phyloP scores from a whole-genome alignment of 2,113 vertebrate species.

The Falco punctatus region DNA sequence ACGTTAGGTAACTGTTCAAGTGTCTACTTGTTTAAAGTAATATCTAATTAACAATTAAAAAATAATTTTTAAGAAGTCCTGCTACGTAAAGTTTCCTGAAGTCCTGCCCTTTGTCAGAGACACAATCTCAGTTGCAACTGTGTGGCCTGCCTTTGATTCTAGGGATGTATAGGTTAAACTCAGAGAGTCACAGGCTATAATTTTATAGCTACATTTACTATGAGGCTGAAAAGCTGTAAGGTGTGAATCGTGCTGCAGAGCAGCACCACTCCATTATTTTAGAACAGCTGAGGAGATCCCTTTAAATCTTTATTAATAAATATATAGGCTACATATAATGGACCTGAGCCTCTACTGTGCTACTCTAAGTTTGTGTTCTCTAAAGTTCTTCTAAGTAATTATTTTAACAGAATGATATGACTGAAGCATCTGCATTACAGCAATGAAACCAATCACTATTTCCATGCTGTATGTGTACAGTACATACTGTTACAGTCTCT shows the following conservation, averaged over 20 bases:
- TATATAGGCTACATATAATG: neutral
- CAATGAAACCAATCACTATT: neutral
- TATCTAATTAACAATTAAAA: neutral
- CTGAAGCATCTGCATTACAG: neutral
- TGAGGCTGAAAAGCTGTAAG: accelerated
- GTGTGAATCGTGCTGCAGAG: neutral
- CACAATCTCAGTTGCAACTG: neutral
- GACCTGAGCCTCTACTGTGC: neutral
- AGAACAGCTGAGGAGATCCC: neutral
- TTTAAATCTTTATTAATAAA: neutral
- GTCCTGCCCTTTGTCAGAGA: neutral
- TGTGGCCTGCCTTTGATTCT: neutral
- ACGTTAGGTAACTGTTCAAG: neutral
- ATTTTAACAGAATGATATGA: neutral
- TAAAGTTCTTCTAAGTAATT: neutral
- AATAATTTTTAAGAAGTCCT: neutral
- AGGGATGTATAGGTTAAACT: neutral
- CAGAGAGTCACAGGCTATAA: neutral
- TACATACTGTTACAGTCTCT: neutral
- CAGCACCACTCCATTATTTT: neutral
- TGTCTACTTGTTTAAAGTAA: neutral
- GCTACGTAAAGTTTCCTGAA: neutral
- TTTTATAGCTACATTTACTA: too few species aligned
- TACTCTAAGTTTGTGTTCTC: neutral
- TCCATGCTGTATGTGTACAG: neutral